Evolutionary conservation across 2,797 vertebrate genomes (phyloP), one percentile per base, ranked within the genome.

Genomic region (Microcaecilia unicolor): DNA sequence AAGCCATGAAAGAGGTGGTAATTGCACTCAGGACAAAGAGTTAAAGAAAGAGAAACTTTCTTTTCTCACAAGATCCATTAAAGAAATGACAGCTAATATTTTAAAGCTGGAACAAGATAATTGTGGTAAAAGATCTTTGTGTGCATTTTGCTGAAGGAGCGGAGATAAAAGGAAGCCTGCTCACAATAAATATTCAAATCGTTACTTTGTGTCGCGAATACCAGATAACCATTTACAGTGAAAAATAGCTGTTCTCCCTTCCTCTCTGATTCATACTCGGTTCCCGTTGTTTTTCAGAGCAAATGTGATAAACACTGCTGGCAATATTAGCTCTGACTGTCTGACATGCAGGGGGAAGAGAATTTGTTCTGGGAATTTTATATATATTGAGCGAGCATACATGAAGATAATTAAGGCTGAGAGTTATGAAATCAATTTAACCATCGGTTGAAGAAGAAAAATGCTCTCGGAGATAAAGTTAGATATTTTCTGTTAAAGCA

Each of bases 81-180:
- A 76, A 67, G 67, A 72, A 55, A 74, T 78, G 74, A 72, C 75
- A 75, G 78, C 75, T 69, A 72, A 73, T 74, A 69, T 70, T 53
- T 79, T 72, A 74, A 69, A 59, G 76, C 71, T 64, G 55, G 62
- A 74, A 71, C 74, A 70, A 75, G 70, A 75, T 77, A 70, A 80
- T 72, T 80, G 73, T 67, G 30, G 56, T 62, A 61, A 55, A 48
- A 66, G 46, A 79, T 70, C 74, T 73, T 76, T 78, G 76, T 73
- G 56, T 65, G 63, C 78, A 71, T 74, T 64, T 54, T 15, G 15
- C 9, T 9, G 36, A 24, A 30, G n/a, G n/a, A n/a, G n/a, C n/a
- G n/a, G n/a, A n/a, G n/a, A 62, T 44, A 65, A 63, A 70, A 62
- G 41, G 44, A 50, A 41, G 1, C 40, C 36, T 28, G 41, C 60